Evolutionary conservation across 2,797 vertebrate genomes (phyloP).

Genomic region (Brachymystax lenok): DNA sequence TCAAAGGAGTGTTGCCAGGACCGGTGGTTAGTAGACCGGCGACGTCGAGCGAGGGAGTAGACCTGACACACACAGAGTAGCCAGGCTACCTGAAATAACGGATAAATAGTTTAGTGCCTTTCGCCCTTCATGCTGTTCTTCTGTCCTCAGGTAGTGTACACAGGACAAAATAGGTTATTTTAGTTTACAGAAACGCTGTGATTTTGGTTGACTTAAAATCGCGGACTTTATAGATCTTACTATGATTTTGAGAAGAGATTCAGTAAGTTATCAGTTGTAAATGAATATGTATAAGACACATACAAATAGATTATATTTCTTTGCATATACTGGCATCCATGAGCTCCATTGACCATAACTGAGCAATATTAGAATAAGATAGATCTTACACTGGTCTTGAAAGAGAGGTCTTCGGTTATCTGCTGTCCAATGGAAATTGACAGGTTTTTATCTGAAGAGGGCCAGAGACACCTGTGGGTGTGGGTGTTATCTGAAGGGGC

Average conservation of each 20-base stretch:
- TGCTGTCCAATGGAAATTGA: too few relatives aligned
- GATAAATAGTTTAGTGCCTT: too few relatives aligned
- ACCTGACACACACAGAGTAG: neutral
- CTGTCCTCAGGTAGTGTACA: neutral
- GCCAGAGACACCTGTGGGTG: slow-evolving; percentile 15
- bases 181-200: neutral
- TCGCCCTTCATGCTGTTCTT: neutral
- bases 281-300: too few relatives aligned
- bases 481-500: neutral
- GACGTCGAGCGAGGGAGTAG: neutral
- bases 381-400: neutral
- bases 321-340: neutral
- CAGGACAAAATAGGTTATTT: neutral
- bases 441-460: too few relatives aligned
- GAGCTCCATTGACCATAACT: neutral
- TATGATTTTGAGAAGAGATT: too few relatives aligned
- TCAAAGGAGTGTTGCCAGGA: too few relatives aligned
- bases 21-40: too few relatives aligned
- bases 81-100: neutral
- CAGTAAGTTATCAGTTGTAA: too few relatives aligned
- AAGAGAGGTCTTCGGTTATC: too few relatives aligned
- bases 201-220: neutral
- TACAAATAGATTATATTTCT: too few relatives aligned
- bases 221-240: neutral
- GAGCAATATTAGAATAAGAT: neutral